Evolutionary conservation across 2,113 vertebrate species (phyloP).

Genomic region (Tragelaphus imberbis): DNA sequence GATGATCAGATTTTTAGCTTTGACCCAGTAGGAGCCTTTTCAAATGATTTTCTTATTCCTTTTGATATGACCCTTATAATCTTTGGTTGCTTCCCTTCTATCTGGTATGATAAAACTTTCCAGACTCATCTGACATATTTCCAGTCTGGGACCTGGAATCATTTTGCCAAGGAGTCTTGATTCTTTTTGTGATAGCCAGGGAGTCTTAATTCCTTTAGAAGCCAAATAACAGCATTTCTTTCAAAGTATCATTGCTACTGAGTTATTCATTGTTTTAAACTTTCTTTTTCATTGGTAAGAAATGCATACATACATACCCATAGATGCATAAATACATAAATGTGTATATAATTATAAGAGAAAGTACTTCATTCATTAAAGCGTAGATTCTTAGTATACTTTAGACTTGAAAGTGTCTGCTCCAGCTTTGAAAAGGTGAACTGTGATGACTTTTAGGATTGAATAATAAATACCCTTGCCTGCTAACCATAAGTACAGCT

Average conservation of each 20-base stretch:
- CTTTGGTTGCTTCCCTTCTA: constrained; percentile 2
- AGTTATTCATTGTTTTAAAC: not conserved
- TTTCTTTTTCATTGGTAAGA: constrained; percentile 14
- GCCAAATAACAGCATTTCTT: not conserved
- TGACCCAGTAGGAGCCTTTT: not conserved
- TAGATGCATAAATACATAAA: not conserved
- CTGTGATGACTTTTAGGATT: constrained; percentile 8
- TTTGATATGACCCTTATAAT: not conserved
- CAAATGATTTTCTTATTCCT: not conserved
- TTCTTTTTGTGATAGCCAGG: not conserved
- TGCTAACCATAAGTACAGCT: constrained; percentile 13
- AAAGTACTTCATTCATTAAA: constrained; percentile 29
- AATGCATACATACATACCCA: not conserved
- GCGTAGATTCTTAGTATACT: constrained; percentile 6
- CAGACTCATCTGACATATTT: not conserved
- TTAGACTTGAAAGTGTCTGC: not conserved
- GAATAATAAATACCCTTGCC: not conserved
- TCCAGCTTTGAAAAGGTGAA: not conserved
- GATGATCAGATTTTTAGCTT: constrained; percentile 8
- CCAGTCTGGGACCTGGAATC: not conserved
- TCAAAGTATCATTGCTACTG: not conserved
- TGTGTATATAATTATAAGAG: not conserved
- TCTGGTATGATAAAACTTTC: not conserved
- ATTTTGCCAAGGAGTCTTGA: not conserved
- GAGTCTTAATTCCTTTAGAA: constrained; percentile 16